These are phyloP conservation scores for Halictus ligatus DNA, from an alignment of 2,888 invertebrate genomes.

Conservation along the genomic window DNA sequence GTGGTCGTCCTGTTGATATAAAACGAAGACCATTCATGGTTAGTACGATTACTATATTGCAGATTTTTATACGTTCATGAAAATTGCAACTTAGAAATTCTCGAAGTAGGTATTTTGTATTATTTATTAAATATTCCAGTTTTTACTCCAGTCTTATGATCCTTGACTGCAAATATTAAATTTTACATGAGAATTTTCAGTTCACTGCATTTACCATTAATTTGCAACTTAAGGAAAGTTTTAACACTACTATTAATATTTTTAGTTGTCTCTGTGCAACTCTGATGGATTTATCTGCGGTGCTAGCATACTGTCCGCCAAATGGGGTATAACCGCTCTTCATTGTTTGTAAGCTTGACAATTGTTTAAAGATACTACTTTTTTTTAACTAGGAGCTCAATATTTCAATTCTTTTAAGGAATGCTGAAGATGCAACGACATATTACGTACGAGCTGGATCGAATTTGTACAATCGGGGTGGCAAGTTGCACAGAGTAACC, in stretches of 20 bases:
- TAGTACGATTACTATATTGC: background rate
- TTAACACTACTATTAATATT: slow-evolving; percentile 1
- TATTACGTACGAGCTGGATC: slow-evolving; percentile 73
- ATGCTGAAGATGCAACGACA: background rate
- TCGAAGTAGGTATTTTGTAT: no score
- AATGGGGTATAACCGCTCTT: slow-evolving; percentile 71
- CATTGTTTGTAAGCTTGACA: slow-evolving; percentile 71
- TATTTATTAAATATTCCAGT: no score
- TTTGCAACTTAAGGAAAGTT: background rate
- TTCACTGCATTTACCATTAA: no score
- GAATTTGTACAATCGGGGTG: slow-evolving; percentile 56
- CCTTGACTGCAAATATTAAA: no score
- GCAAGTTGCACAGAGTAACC: slow-evolving; percentile 60
- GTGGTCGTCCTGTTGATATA: slow-evolving; percentile 60
- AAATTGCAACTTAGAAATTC: no score
- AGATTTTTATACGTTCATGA: no score
- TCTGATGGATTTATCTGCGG: slow-evolving; percentile 63
- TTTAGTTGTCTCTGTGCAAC: slow-evolving; percentile 67
- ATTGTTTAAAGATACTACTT: background rate
- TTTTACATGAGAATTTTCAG: no score
- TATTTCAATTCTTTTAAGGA: slow-evolving; percentile 23
- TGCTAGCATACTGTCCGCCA: slow-evolving; percentile 67
- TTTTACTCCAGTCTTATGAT: no score
- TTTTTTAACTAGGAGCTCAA: no score
- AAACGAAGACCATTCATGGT: slow-evolving; percentile 64